A percentile compares a stretch with the other conserved stretches of the same genome.
phyloP scores from a whole-genome alignment of 2,113 vertebrate genomes.

The Plotosus lineatus region DNA sequence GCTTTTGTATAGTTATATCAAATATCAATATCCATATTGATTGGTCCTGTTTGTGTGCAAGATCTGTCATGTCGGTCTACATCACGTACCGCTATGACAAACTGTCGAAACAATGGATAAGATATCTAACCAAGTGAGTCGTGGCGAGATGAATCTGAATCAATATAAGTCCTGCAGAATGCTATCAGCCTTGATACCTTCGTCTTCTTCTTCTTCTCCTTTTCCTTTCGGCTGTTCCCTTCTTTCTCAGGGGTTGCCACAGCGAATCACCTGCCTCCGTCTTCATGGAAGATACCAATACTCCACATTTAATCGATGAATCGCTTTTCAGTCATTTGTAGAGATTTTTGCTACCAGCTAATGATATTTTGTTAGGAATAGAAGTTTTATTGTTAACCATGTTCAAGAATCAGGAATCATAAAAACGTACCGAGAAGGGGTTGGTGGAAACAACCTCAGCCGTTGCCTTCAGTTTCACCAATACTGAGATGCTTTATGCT shows the following conservation, averaged over 20 bases:
- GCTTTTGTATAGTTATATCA: neutral
- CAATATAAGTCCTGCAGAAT: no score
- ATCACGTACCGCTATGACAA: neutral
- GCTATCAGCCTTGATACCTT: neutral
- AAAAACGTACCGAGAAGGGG: neutral
- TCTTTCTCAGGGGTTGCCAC: no score
- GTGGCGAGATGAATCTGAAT: neutral
- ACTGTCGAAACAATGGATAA: neutral
- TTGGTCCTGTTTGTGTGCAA: neutral
- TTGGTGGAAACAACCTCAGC: neutral
- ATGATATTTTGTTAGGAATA: neutral
- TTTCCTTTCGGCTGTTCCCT: no score
- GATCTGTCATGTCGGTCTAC: neutral
- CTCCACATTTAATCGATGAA: neutral
- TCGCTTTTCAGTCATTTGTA: neutral
- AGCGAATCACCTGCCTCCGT: no score
- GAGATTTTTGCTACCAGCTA: neutral
- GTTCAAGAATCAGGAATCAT: conserved; percentile 4
- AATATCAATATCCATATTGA: neutral
- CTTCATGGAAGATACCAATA: no score
- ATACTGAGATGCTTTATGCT: neutral
- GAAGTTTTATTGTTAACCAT: neutral
- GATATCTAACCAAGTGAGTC: neutral
- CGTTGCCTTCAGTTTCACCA: neutral
- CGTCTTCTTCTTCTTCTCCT: no score